phyloP scores from a whole-genome alignment of 2,888 invertebrate genomes.

The Chrysomela aeneicollis region DNA sequence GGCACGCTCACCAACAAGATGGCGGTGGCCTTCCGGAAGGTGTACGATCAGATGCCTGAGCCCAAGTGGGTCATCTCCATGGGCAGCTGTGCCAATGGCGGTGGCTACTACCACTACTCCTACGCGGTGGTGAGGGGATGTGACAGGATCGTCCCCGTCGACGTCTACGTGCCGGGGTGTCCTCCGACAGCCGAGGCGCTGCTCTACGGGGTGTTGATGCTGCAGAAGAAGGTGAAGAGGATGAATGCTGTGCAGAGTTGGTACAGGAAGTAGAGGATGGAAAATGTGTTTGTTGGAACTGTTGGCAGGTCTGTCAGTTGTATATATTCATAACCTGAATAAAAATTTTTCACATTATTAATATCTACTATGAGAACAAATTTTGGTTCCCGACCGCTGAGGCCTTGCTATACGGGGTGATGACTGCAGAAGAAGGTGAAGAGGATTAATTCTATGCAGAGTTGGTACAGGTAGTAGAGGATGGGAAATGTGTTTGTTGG shows the following conservation, averaged over 20 bases:
- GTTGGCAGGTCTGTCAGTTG: slow-evolving; percentile 8
- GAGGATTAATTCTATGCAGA: slow-evolving; percentile 69
- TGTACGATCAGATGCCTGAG: slow-evolving; percentile 71
- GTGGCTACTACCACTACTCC: slow-evolving; percentile 81
- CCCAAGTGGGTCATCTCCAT: slow-evolving; percentile 79
- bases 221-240: slow-evolving; percentile 88
- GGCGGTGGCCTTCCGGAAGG: slow-evolving; percentile 71
- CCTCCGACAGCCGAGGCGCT: slow-evolving; percentile 95
- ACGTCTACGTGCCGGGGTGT: slow-evolving; percentile 93
- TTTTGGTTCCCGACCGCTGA: too few species aligned
- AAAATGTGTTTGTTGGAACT: background rate
- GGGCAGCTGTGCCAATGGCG: slow-evolving; percentile 81
- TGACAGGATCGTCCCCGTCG: slow-evolving; percentile 82
- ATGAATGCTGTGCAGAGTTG: slow-evolving; percentile 66
- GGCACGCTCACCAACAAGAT: slow-evolving; percentile 73
- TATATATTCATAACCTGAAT: too few species aligned
- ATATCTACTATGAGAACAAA: too few species aligned
- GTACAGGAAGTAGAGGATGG: slow-evolving; percentile 50
- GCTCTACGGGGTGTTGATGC: slow-evolving; percentile 82
- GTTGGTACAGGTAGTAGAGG: slow-evolving; percentile 54
- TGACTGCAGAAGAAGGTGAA: slow-evolving; percentile 91
- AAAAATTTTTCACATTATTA: too few species aligned
- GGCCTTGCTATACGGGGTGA: slow-evolving; percentile 84
- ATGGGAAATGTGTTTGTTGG: background rate
- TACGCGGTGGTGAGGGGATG: slow-evolving; percentile 80